Base-by-base conservation (phyloP, 2,113 vertebrate species). In the Morone chrysops region DNA sequence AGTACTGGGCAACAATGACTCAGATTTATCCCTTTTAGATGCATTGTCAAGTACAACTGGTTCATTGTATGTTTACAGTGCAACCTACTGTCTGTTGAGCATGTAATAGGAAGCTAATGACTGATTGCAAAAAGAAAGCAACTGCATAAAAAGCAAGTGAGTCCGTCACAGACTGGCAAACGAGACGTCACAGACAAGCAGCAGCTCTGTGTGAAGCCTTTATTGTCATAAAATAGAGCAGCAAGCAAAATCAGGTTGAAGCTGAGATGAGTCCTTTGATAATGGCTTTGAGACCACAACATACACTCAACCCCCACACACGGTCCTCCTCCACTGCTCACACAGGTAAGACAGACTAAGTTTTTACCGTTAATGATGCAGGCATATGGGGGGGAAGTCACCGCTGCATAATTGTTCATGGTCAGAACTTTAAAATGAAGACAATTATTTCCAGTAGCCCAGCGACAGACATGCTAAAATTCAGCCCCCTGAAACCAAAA, bases 401-500 rank as follows among this genome's bases (percentile, higher is more conserved):
- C 5, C 20, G 47, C 62, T 4, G 16, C 5, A 31, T 7, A 17
- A 72, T 61, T 18, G 62, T 72, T 81, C 70, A 25, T 41, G 72
- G 50, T 77, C 80, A 48, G 31, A 74, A 85, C 66, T 88, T 80
- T 4, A 1, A 83, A 82, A 62, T 43, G 40, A 74, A 70, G 82
- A 86, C 71, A 66, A 69, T 78, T 73, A 85, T 69, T 69, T 75
- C 78, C 82, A 61, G 68, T 14, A 56, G 73, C 51, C 10, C 2
- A 5, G 75, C 17, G 14, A 50, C 59, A 70, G 57, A 66, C 53
- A 2, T 0, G 54, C 20, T 75, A 20, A 86, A 78, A 83, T 51
- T 51, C 85, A 75, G 41, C 72, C 63, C 82, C 84, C 86, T 81
- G 80, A 75, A 90, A 90, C 80, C 89, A 83, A 82, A 87, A 80